Conservation (phyloP, 2,797 vertebrate genomes). For the Botia almorhae region DNA sequence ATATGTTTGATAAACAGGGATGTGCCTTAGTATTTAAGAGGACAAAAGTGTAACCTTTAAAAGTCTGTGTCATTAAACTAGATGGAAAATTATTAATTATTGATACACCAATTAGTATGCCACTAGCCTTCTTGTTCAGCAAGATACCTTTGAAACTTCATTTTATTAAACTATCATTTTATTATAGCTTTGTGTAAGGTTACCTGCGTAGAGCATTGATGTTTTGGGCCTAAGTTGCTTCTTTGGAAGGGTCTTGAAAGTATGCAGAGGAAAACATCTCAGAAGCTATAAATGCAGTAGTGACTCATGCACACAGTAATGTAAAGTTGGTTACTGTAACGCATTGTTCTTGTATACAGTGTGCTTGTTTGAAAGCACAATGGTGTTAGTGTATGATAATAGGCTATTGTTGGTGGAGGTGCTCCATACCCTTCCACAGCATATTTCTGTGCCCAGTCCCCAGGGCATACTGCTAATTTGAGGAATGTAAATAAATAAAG, state of each 20-base stretch:
- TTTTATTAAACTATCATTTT: not conserved
- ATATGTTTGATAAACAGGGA: not conserved
- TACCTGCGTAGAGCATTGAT: not conserved
- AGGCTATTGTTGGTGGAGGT: conserved; percentile 48
- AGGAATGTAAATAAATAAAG: conserved; percentile 78
- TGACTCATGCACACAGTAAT: not conserved
- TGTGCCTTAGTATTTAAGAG: not conserved
- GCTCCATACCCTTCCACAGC: conserved; percentile 70
- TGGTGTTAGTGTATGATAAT: conserved; percentile 25
- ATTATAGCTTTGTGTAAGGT: not conserved
- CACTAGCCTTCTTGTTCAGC: not conserved
- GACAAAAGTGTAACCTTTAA: not conserved
- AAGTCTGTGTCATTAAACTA: not conserved
- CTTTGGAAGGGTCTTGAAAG: not conserved
- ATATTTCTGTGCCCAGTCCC: conserved; percentile 71
- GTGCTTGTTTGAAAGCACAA: conserved; percentile 14
- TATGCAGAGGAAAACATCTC: not conserved
- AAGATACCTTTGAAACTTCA: not conserved
- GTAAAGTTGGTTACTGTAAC: conserved; percentile 14
- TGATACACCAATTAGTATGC: not conserved
- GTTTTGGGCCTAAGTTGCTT: not conserved
- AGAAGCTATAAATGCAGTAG: conserved; percentile 5
- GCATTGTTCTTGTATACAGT: conserved; percentile 40
- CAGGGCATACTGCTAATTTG: conserved; percentile 67
- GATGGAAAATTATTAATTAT: not conserved